Evolutionary conservation across 1,140 invertebrate species (phyloP).

Genomic region (Maniola jurtina): DNA sequence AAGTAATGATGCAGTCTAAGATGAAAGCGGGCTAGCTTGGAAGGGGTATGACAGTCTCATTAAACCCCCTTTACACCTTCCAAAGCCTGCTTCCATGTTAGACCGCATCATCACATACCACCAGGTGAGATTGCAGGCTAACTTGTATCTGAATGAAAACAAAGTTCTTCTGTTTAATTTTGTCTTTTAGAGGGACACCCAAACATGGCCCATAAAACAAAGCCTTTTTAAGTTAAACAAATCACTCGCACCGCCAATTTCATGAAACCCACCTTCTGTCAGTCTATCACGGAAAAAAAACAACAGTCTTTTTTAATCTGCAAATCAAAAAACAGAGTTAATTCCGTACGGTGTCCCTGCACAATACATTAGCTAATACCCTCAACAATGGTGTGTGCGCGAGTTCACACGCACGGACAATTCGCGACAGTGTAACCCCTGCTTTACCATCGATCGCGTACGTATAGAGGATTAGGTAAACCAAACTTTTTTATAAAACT

Average conservation of each 20-base stretch:
- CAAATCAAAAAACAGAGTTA: slow-evolving; percentile 36
- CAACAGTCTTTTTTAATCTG: slow-evolving; percentile 33
- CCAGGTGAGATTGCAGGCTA: no score
- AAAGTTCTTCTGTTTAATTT: no score
- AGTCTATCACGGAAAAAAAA: slow-evolving; percentile 13
- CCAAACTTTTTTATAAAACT: background rate
- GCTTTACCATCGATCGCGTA: slow-evolving; percentile 19
- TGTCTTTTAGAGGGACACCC: no score
- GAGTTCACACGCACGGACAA: slow-evolving; percentile 46
- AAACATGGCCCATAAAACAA: no score
- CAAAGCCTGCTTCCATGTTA: no score
- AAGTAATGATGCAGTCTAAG: no score
- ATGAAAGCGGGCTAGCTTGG: no score
- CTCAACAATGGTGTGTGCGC: slow-evolving; percentile 41
- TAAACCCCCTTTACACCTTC: no score
- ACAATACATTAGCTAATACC: slow-evolving; percentile 45
- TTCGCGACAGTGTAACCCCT: slow-evolving; percentile 39
- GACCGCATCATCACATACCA: no score
- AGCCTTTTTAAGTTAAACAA: background rate
- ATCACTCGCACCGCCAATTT: background rate
- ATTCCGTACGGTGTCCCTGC: slow-evolving; percentile 28
- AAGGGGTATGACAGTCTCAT: no score
- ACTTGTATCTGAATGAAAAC: no score
- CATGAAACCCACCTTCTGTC: slow-evolving; percentile 2
- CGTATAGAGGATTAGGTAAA: slow-evolving; percentile 4